These are phyloP conservation scores for Pedetes capensis DNA, from an alignment of 2,113 vertebrate species.

Conservation along the genomic window DNA sequence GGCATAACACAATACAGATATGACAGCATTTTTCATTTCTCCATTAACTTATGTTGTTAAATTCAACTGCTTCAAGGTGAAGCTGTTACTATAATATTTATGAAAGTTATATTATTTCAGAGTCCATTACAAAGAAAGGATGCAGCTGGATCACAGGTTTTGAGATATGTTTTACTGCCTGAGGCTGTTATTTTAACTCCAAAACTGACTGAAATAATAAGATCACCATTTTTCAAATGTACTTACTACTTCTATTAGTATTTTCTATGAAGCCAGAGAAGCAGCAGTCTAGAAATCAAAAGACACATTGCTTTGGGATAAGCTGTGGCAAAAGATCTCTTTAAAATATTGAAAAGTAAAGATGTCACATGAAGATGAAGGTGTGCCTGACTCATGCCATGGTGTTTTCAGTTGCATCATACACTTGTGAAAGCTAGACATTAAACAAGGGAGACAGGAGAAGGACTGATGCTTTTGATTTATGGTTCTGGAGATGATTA, in stretches of 20 bases:
- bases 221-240: slow-evolving; percentile 18
- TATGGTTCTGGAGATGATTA: too few relatives aligned
- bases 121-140: slow-evolving; percentile 67
- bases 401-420: too few relatives aligned
- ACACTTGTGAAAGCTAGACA: too few relatives aligned
- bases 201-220: not conserved
- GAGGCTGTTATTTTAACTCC: not conserved
- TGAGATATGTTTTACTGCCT: slow-evolving; percentile 1
- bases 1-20: slow-evolving; percentile 29
- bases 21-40: slow-evolving; percentile 34
- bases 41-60: slow-evolving; percentile 64
- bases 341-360: too few relatives aligned
- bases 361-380: too few relatives aligned
- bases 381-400: too few relatives aligned
- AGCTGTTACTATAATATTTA: slow-evolving; percentile 72
- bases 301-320: too few relatives aligned
- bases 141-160: slow-evolving; percentile 61
- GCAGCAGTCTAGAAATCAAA: too few relatives aligned
- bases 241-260: not conserved
- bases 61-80: slow-evolving; percentile 67
- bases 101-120: slow-evolving; percentile 69
- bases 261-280: slow-evolving; percentile 13
- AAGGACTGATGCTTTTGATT: too few relatives aligned
- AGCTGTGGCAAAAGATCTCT: too few relatives aligned
- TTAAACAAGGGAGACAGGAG: too few relatives aligned